A percentile compares a stretch with the other conserved stretches of the same genome.
These are phyloP conservation scores for Hippocampus comes DNA, from an alignment of 2,113 vertebrate species.

Conservation along the genomic window DNA sequence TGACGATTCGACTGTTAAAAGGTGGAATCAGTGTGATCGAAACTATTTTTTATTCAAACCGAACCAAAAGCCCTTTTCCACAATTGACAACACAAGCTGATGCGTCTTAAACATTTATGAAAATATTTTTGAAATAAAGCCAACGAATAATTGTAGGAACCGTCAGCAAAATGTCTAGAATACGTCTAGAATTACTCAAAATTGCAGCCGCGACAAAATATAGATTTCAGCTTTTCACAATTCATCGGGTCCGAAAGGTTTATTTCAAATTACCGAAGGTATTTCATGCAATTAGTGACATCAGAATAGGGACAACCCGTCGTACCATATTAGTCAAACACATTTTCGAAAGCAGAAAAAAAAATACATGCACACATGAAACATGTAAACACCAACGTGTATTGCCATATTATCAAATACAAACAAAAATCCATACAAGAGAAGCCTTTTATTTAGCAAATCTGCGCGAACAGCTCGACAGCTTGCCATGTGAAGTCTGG, in stretches of 20 bases:
- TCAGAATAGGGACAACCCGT: background rate
- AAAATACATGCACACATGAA: background rate
- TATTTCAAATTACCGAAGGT: background rate
- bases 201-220: conserved; percentile 11
- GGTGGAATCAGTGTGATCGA: background rate
- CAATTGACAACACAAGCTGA: background rate
- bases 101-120: background rate
- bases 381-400: background rate
- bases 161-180: background rate
- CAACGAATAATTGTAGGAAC: background rate
- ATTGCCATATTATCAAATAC: background rate
- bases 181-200: background rate
- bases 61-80: background rate
- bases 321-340: background rate
- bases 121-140: background rate
- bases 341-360: background rate
- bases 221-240: background rate
- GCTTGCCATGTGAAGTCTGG: background rate
- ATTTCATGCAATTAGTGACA: background rate
- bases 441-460: background rate
- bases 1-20: background rate
- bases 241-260: background rate
- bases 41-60: background rate
- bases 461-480: background rate
- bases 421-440: background rate